Percentiles rank a stretch among this genome's conserved stretches.
phyloP scores from a whole-genome alignment of 2,888 invertebrate genomes.

The Monopis laevigella region DNA sequence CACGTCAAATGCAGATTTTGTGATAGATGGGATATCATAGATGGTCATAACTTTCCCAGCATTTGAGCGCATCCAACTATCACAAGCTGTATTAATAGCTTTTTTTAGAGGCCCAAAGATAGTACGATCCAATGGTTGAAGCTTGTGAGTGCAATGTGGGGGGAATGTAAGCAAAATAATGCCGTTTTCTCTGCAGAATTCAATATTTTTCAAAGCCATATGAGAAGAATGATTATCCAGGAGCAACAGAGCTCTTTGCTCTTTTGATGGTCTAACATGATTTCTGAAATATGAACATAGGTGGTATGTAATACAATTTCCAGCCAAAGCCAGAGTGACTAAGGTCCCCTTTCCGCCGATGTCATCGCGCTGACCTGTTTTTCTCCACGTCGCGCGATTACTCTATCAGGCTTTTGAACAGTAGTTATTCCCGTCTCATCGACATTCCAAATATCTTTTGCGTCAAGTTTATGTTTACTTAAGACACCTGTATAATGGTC shows the following conservation, averaged over 20 bases:
- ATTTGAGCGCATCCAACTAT: constrained; percentile 19
- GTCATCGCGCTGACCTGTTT: constrained; percentile 33
- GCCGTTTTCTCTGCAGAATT: constrained; percentile 27
- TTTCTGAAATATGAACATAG: constrained; percentile 21
- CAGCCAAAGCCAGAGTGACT: constrained; percentile 21
- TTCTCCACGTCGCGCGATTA: constrained; percentile 30
- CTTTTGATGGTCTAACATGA: constrained; percentile 13
- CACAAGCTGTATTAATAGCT: constrained; percentile 24
- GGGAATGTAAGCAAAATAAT: constrained; percentile 29
- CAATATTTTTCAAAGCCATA: constrained; percentile 20
- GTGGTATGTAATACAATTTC: constrained; percentile 14
- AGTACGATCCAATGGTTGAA: constrained; percentile 30
- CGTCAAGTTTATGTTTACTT: no score
- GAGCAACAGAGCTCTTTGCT: constrained; percentile 12
- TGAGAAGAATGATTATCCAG: constrained; percentile 18
- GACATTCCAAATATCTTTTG: constrained; percentile 33
- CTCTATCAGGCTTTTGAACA: constrained; percentile 32
- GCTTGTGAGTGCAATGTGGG: constrained; percentile 30
- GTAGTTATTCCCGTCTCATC: constrained; percentile 36
- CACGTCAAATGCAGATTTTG: no score
- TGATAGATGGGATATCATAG: no score
- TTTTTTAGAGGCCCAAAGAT: constrained; percentile 30
- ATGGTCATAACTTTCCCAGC: no score
- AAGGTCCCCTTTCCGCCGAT: constrained; percentile 29
- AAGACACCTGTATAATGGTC: no score